A percentile compares a stretch with the other conserved stretches of the same genome.
phyloP scores from a whole-genome alignment of 1,140 invertebrate species.

The Diploscapter pachys region DNA sequence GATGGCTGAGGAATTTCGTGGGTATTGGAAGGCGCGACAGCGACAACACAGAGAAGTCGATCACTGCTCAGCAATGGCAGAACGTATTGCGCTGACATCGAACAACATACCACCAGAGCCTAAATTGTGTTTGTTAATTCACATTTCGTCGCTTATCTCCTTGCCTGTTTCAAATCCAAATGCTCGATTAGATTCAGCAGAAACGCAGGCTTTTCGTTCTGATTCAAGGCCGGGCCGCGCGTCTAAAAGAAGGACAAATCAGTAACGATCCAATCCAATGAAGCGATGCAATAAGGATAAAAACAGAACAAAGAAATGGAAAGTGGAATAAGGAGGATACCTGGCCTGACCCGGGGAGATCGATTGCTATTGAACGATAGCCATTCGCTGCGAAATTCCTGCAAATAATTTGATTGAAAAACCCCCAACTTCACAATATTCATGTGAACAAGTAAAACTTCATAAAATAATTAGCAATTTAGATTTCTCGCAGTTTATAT shows the following conservation, averaged over 20 bases:
- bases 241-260: not conserved
- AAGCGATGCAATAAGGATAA: too few species aligned
- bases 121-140: not conserved
- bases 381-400: slow-evolving; percentile 31
- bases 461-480: too few species aligned
- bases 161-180: slow-evolving; percentile 21
- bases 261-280: too few species aligned
- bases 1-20: slow-evolving; percentile 21
- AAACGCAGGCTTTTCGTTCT: slow-evolving; percentile 28
- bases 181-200: slow-evolving; percentile 20
- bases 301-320: too few species aligned
- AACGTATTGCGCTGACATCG: slow-evolving; percentile 34
- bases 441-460: too few species aligned
- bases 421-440: too few species aligned
- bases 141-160: not conserved
- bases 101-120: slow-evolving; percentile 22
- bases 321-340: too few species aligned
- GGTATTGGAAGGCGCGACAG: slow-evolving; percentile 27
- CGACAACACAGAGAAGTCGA: slow-evolving; percentile 17
- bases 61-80: slow-evolving; percentile 21
- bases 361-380: slow-evolving; percentile 34
- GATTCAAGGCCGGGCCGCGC: slow-evolving; percentile 13
- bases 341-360: slow-evolving; percentile 30
- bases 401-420: too few species aligned
- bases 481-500: too few species aligned